Conservation (phyloP, 1,140 invertebrate species). For the Holotrichia oblita region DNA sequence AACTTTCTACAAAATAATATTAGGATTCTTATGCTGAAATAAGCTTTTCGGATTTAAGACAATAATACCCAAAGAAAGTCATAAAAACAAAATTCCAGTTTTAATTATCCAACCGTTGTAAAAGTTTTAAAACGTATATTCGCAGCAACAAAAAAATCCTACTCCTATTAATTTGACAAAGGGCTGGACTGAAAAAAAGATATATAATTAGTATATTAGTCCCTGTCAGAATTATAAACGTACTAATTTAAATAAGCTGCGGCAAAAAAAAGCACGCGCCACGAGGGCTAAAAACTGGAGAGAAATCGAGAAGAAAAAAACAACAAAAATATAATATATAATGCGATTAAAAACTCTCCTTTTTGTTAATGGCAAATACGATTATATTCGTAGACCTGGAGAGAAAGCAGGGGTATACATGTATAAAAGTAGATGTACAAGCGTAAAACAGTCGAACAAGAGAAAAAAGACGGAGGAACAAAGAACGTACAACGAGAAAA, state of each 20-base stretch:
- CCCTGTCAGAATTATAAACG: neutral
- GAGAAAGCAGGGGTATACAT: neutral
- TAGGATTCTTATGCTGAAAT: too few relatives aligned
- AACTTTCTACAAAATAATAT: too few relatives aligned
- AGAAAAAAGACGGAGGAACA: neutral
- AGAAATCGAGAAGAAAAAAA: neutral
- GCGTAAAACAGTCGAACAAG: neutral
- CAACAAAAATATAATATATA: slow-evolving; percentile 14
- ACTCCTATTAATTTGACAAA: neutral
- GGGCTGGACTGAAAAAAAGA: neutral
- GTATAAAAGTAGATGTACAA: slow-evolving; percentile 11
- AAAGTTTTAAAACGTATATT: too few relatives aligned
- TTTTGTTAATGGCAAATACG: neutral
- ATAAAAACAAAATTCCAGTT: too few relatives aligned
- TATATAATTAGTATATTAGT: slow-evolving; percentile 2
- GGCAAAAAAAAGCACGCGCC: too few relatives aligned
- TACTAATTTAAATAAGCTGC: neutral
- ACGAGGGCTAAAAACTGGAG: neutral
- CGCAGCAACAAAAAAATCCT: neutral
- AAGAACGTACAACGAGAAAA: neutral
- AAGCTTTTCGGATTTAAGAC: too few relatives aligned
- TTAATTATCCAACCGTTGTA: too few relatives aligned
- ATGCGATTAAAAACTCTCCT: slow-evolving; percentile 21
- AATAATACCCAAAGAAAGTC: too few relatives aligned
- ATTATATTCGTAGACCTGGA: neutral